Base-by-base conservation (phyloP, 1,140 invertebrate genomes). In the Rhynchophorus ferrugineus region DNA sequence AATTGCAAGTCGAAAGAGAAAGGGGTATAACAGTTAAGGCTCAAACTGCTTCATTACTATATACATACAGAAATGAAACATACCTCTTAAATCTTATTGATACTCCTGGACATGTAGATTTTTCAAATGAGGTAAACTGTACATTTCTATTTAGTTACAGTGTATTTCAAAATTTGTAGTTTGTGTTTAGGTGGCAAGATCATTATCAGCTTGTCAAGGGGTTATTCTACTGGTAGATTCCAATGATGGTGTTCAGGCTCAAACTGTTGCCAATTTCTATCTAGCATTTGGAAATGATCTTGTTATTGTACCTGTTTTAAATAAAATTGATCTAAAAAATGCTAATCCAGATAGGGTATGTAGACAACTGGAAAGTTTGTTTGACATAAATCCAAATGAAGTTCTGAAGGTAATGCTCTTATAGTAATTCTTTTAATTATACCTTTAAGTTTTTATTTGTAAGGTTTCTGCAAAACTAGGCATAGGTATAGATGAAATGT, bases 101-200 rank as follows among this genome's bases (percentile, higher is more conserved):
- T 71, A 99, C 95, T 14, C 95, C 95, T 21, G 96, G 96, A 18
- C 96, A 99, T 79, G 95, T 98, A 8, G 96, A 99, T 71, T 99
- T 99, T 73, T 84, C 88, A 3, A 96, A 91, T 75, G 95, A 99
- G 79, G 95, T 98, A 61, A 61, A 38, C 53, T 18, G 53, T 17
- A 52, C 14, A 21, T 44, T 3, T 13, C 6, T n/a, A 20, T 17
- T n/a, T 13, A 17, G 44, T 20, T n/a, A 51, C 19, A 19, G 9
- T 51, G 3, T 13, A 2, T 13, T 36, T 41, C 14, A 49, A 6
- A 41, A 14, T 45, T 35, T 13, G 54, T 58, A n/a, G n/a, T n/a
- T n/a, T n/a, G n/a, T n/a, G n/a, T 58, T 17, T 41, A 80, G 79
- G 80, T 82, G n/a, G 78, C 85, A 2, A 73, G 87, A 37, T 95